phyloP scores from a whole-genome alignment of 2,888 invertebrate genomes.

The Campoletis raptor region DNA sequence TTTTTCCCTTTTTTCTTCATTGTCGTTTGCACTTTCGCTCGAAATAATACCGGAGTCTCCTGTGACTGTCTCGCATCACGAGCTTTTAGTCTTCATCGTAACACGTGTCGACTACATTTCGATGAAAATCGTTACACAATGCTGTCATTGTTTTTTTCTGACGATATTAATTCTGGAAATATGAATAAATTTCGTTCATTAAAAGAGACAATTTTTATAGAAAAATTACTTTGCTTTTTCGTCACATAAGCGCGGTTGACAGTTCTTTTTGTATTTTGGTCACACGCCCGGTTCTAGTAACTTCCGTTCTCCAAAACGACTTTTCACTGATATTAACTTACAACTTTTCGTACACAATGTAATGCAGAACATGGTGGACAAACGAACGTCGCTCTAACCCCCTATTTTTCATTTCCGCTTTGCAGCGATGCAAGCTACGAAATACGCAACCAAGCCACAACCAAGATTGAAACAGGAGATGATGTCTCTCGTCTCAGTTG shows the following conservation, averaged over 20 bases:
- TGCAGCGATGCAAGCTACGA: constrained; percentile 1
- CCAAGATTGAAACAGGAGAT: constrained; percentile 43
- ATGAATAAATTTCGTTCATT: not conserved
- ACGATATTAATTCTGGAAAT: not conserved
- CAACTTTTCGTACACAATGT: constrained; percentile 60
- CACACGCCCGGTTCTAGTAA: constrained; percentile 30
- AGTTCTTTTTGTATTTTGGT: constrained; percentile 64
- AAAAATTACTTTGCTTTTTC: not conserved
- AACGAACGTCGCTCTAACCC: constrained; percentile 21
- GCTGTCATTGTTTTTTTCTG: not conserved
- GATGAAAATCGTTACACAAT: not conserved
- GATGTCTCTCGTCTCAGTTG: constrained; percentile 1
- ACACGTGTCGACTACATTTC: not conserved
- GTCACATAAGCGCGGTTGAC: constrained; percentile 14
- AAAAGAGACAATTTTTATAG: not conserved
- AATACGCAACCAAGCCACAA: not conserved
- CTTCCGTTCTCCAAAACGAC: constrained; percentile 76
- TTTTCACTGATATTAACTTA: constrained; percentile 81
- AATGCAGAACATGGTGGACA: constrained; percentile 11
- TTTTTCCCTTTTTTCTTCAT: constrained; percentile 27
- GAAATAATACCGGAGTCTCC: constrained; percentile 27
- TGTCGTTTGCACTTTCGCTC: constrained; percentile 19
- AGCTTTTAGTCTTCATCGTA: not conserved
- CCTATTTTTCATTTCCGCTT: constrained; percentile 7
- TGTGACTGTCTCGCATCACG: constrained; percentile 23